phyloP scores from a whole-genome alignment of 64 coral and sea anemone genomes.

The Porites lutea region DNA sequence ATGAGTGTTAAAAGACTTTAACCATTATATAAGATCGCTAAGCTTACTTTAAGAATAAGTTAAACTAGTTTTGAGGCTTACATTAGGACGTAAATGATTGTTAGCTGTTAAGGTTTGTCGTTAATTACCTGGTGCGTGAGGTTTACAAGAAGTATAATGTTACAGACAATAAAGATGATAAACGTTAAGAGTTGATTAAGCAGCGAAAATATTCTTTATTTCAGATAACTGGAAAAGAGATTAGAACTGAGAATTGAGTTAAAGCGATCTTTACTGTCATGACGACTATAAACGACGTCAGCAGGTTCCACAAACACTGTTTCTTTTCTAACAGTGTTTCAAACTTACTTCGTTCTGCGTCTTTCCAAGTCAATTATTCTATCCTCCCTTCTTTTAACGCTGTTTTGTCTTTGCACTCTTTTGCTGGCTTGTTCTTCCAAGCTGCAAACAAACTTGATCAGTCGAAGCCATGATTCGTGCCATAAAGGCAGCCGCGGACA shows the following conservation, averaged over 20 bases:
- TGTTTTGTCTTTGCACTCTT: conserved; percentile 90
- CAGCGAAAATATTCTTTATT: not conserved
- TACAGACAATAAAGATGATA: not conserved
- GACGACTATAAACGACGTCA: too few relatives aligned
- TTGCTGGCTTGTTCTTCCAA: conserved; percentile 78
- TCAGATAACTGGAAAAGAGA: not conserved
- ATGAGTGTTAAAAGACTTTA: too few relatives aligned
- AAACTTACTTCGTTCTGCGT: conserved; percentile 91
- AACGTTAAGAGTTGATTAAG: not conserved
- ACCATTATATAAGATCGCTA: too few relatives aligned
- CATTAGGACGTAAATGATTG: too few relatives aligned
- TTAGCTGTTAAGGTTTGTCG: too few relatives aligned
- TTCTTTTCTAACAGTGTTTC: not conserved
- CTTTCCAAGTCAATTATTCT: conserved; percentile 96
- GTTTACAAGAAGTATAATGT: not conserved
- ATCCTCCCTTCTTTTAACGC: conserved; percentile 96
- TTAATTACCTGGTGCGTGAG: not conserved
- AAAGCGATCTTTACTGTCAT: not conserved
- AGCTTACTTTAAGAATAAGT: too few relatives aligned
- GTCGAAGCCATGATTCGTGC: conserved; percentile 1
- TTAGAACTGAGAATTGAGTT: not conserved
- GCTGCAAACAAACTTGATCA: conserved; percentile 84
- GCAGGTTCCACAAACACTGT: too few relatives aligned
- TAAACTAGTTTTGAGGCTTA: too few relatives aligned
- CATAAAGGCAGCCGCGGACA: too few relatives aligned